phyloP scores from a whole-genome alignment of 2,888 invertebrate species.

The Masnerella sp. region DNA sequence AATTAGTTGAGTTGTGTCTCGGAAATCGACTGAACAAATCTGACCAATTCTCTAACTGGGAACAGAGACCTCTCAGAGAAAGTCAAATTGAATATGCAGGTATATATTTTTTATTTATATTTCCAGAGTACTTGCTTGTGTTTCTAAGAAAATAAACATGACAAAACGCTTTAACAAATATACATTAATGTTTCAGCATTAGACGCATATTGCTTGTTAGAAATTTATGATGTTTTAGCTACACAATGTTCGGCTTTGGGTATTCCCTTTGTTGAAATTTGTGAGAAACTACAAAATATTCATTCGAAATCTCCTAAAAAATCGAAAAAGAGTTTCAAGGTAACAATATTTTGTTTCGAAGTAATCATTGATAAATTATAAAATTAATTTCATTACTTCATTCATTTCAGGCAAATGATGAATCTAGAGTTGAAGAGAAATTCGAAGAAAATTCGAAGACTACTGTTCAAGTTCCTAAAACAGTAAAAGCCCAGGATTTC shows the following conservation, averaged over 20 bases:
- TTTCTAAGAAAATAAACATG: too few relatives aligned
- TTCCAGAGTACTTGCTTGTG: background rate
- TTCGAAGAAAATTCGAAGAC: too few relatives aligned
- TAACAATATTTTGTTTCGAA: too few relatives aligned
- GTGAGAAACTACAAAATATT: conserved; percentile 78
- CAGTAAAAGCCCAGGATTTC: conserved; percentile 61
- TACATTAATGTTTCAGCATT: conserved; percentile 82
- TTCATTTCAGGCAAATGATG: conserved; percentile 6
- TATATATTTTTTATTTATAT: conserved; percentile 61
- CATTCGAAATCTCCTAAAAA: conserved; percentile 78
- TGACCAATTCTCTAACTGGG: conserved; percentile 96
- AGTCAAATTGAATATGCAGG: conserved; percentile 90
- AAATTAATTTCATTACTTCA: too few relatives aligned
- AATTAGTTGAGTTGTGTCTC: conserved; percentile 86
- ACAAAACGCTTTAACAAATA: too few relatives aligned
- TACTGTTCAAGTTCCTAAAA: background rate
- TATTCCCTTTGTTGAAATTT: conserved; percentile 83
- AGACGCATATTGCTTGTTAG: conserved; percentile 91
- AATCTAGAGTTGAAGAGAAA: background rate
- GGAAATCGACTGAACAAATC: conserved; percentile 88
- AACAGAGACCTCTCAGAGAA: conserved; percentile 86
- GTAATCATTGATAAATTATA: too few relatives aligned
- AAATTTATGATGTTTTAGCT: conserved; percentile 85
- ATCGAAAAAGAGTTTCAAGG: conserved; percentile 71
- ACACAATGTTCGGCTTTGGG: conserved; percentile 78